Evolutionary conservation across 92 coral and sea anemone species (phyloP).

Genomic region (Desmophyllum pertusum): DNA sequence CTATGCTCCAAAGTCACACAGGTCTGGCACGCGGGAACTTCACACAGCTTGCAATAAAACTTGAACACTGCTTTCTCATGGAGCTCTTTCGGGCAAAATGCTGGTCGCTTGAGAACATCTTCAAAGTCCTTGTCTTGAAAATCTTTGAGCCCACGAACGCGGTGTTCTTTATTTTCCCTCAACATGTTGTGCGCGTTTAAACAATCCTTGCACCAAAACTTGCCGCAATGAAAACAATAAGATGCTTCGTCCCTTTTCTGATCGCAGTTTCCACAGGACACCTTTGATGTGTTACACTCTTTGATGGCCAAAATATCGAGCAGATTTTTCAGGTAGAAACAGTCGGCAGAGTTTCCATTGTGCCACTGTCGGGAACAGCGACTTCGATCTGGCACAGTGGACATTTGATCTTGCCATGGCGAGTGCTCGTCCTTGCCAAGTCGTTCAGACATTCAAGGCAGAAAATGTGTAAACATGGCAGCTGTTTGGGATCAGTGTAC

Average conservation of each 20-base stretch:
- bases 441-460: conserved; percentile 45
- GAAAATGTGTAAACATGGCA: conserved; percentile 53
- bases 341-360: conserved; percentile 28
- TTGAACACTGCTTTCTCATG: conserved; percentile 32
- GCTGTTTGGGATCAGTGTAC: conserved; percentile 42
- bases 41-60: conserved; percentile 25
- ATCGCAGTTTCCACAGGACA: conserved; percentile 54
- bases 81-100: conserved; percentile 30
- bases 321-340: conserved; percentile 43
- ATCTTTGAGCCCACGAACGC: conserved; percentile 31
- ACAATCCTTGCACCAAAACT: conserved; percentile 42
- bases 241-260: conserved; percentile 34
- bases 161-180: conserved; percentile 34
- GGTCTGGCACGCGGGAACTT: conserved; percentile 9
- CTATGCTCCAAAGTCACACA: conserved; percentile 11
- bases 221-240: conserved; percentile 49
- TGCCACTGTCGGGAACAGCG: conserved; percentile 27
- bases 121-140: conserved; percentile 28
- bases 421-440: conserved; percentile 20
- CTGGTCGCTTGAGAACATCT: conserved; percentile 25
- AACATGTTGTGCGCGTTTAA: conserved; percentile 42
- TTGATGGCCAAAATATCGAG: conserved; percentile 45
- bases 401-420: conserved; percentile 18
- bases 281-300: conserved; percentile 8
- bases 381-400: conserved; percentile 46